A percentile compares a stretch with the other conserved stretches of the same genome.
Conservation (phyloP, 2,888 invertebrate species). For the Andrena flavipes region DNA sequence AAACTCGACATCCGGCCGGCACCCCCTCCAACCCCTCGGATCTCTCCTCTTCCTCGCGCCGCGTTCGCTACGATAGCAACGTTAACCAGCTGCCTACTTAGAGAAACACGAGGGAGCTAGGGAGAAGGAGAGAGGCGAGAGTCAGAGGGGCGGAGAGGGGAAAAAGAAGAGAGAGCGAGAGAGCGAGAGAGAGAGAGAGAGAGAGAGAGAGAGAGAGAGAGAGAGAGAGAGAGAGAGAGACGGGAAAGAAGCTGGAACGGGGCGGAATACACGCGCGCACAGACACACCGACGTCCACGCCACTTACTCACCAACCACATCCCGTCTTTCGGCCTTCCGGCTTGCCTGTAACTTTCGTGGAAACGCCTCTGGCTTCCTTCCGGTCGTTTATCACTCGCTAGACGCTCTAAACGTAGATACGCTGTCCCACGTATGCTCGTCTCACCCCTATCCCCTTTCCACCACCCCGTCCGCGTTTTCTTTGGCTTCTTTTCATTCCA, state of each 20-base stretch:
- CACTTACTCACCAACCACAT: constrained; percentile 74
- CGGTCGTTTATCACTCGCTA: constrained; percentile 80
- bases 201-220: constrained; percentile 47
- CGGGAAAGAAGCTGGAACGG: constrained; percentile 31
- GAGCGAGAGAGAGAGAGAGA: constrained; percentile 46
- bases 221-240: constrained; percentile 44
- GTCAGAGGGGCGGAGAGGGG: constrained; percentile 42
- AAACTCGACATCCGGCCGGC: constrained; percentile 70
- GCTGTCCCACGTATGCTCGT: constrained; percentile 50
- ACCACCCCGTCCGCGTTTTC: neutral
- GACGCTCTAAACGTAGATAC: constrained; percentile 65
- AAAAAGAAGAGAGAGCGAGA: constrained; percentile 38
- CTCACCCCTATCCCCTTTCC: constrained; percentile 26
- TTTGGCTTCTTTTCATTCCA: neutral
- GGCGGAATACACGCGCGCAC: constrained; percentile 40
- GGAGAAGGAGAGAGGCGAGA: constrained; percentile 46
- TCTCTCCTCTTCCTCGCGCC: constrained; percentile 24
- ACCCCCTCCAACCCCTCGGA: constrained; percentile 26
- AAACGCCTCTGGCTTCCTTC: constrained; percentile 81
- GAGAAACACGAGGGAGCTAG: constrained; percentile 41
- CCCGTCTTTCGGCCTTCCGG: constrained; percentile 77
- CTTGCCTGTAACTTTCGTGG: constrained; percentile 76
- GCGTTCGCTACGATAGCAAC: constrained; percentile 59
- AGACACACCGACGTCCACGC: constrained; percentile 43
- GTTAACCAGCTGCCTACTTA: constrained; percentile 63